Evolutionary conservation across 1,140 invertebrate genomes (phyloP), one percentile per base, ranked within the genome.

Genomic region (Drosophila auraria): DNA sequence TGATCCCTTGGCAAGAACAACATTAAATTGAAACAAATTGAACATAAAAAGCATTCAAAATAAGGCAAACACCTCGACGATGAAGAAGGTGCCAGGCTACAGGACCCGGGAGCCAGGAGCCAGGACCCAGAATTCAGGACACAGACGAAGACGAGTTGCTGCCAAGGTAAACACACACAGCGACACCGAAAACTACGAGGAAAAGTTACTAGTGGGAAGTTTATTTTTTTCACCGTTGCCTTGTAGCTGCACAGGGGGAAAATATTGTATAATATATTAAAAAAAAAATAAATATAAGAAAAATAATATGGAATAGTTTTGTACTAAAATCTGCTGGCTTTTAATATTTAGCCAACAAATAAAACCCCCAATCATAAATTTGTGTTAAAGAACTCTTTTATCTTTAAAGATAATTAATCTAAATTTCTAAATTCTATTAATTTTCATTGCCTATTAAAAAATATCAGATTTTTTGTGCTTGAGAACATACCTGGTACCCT

Each of bases 1-100:
- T 90, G 84, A 89, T 89, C 84, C 87, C 81, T 82, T 69, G 68
- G 69, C 68, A 73, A 89, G 82, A 89, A 89, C 87, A 90, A 89
- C 82, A 89, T 90, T 89, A 89, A 89, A 89, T 89, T 90, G 86
- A 89, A 89, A 89, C 86, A 89, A 89, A 89, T 89, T 89, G 86
- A 89, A 89, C 86, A 89, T 89, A 89, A 89, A 89, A 89, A 89
- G 79, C 86, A 90, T 89, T 90, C 86, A 89, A 90, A 89, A 91
- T 89, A 89, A 90, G 78, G 82, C 86, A 89, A 89, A 89, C 87
- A 89, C 86, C 86, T 84, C 58, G 54, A 64, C 69, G 69, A 60
- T 62, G 58, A 64, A 47, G 49, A 61, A 61, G 59, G 65, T 42
- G 76, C 50, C 65, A 54, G 54, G 51, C 53, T 17, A 12, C 49